Percentiles rank a stretch among this genome's conserved stretches.
phyloP scores from a whole-genome alignment of 2,888 invertebrate genomes.

The Andrena fulva region DNA sequence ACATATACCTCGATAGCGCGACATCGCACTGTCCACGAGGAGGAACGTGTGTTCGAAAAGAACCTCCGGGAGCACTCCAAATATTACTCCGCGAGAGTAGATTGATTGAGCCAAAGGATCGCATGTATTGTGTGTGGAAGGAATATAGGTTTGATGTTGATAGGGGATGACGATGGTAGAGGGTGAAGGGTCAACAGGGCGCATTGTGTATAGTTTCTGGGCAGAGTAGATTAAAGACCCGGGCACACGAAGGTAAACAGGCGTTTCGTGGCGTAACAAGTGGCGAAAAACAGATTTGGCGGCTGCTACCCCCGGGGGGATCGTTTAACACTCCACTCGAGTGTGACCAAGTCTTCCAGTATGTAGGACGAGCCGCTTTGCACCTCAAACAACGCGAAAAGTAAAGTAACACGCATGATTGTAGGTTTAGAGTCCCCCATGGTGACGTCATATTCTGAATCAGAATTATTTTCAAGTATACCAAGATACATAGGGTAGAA shows the following conservation, averaged over 20 bases:
- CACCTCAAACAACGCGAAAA: too few species aligned
- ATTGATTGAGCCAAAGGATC: not conserved
- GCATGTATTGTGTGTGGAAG: not conserved
- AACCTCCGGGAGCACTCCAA: conserved; percentile 1
- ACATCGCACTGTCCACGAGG: not conserved
- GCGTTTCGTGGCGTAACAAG: not conserved
- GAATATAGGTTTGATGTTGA: not conserved
- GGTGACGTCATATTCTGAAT: too few species aligned
- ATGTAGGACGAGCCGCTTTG: too few species aligned
- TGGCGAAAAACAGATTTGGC: not conserved
- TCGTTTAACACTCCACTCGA: not conserved
- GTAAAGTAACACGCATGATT: too few species aligned
- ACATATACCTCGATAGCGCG: conserved; percentile 20
- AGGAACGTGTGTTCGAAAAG: too few species aligned
- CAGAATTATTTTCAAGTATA: too few species aligned
- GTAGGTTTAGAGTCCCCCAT: too few species aligned
- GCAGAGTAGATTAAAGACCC: not conserved
- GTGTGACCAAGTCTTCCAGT: not conserved
- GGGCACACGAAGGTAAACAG: not conserved
- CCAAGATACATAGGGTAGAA: too few species aligned
- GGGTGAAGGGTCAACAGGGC: not conserved
- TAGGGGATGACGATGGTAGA: too few species aligned
- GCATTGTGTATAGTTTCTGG: not conserved
- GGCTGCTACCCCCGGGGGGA: not conserved
- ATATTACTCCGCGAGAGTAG: not conserved